These are phyloP conservation scores for Gambusia affinis DNA, from an alignment of 2,113 vertebrate species.

Conservation along the genomic window DNA sequence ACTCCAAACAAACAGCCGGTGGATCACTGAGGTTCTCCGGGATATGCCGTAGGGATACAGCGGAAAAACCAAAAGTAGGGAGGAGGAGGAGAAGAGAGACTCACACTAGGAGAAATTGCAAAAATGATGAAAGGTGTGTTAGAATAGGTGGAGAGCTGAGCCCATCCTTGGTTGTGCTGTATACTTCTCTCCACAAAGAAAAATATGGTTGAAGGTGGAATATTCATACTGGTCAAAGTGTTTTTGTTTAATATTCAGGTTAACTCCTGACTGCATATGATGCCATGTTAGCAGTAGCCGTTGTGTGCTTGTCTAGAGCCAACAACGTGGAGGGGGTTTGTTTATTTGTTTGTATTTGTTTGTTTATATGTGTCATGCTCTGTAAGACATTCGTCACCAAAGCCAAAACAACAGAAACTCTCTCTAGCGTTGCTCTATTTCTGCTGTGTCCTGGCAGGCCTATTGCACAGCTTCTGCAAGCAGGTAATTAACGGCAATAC, in stretches of 20 bases:
- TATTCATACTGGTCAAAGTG: conserved; percentile 19
- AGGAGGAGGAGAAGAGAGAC: conserved; percentile 22
- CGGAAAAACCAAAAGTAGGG: conserved; percentile 12
- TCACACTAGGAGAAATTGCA: conserved; percentile 25
- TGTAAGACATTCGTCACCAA: conserved; percentile 42
- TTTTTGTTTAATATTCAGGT: conserved; percentile 58
- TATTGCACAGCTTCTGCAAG: conserved; percentile 51
- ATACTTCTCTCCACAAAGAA: conserved; percentile 45
- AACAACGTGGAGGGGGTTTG: conserved; percentile 2
- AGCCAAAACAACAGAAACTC: conserved; percentile 36
- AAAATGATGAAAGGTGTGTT: conserved; percentile 17
- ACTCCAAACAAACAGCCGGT: conserved; percentile 73
- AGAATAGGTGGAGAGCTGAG: conserved; percentile 19
- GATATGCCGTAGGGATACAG: conserved; percentile 59
- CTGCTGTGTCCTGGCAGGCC: conserved; percentile 56
- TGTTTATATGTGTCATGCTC: conserved; percentile 2
- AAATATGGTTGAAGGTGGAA: conserved; percentile 33
- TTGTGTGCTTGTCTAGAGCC: conserved; percentile 28
- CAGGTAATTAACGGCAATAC: conserved; percentile 70
- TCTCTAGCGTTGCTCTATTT: conserved; percentile 31
- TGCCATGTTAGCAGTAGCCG: conserved; percentile 25
- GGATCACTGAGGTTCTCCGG: conserved; percentile 62
- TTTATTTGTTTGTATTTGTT: conserved; percentile 4
- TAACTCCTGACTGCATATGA: conserved; percentile 31
- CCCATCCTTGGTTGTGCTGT: conserved; percentile 60